Conservation (phyloP, 2,888 invertebrate genomes). For the Drosophila phalerata region DNA sequence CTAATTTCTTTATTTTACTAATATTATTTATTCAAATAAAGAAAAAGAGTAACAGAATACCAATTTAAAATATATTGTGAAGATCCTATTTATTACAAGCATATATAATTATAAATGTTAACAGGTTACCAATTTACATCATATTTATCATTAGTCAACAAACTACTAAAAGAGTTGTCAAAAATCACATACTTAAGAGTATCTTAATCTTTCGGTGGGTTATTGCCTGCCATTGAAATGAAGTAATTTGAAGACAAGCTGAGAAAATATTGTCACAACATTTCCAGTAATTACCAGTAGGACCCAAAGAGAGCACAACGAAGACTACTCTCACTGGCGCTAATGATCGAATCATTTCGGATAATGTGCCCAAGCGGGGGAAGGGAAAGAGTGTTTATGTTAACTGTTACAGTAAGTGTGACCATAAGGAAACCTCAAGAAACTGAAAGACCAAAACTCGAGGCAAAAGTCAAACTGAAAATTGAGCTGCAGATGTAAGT, state of each 20-base stretch:
- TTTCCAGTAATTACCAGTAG: constrained; percentile 75
- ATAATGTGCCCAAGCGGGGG: constrained; percentile 65
- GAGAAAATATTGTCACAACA: constrained; percentile 76
- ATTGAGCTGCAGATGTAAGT: constrained; percentile 82
- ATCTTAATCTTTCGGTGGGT: constrained; percentile 47
- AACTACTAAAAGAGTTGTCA: constrained; percentile 24
- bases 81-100: too few species aligned
- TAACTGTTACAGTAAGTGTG: constrained; percentile 58
- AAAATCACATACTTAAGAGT: constrained; percentile 44
- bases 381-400: constrained; percentile 18
- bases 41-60: too few species aligned
- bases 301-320: constrained; percentile 63
- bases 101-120: background rate
- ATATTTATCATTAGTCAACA: constrained; percentile 1
- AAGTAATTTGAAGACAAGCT: constrained; percentile 76
- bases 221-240: constrained; percentile 68
- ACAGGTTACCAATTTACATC: background rate
- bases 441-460: constrained; percentile 44
- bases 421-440: constrained; percentile 63
- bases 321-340: constrained; percentile 58
- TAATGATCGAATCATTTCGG: constrained; percentile 80
- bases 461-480: constrained; percentile 76
- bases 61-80: too few species aligned
- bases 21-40: too few species aligned
- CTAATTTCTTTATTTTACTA: too few species aligned